phyloP scores from a whole-genome alignment of 2,888 invertebrate species.

The Dicyrtomina minuta region DNA sequence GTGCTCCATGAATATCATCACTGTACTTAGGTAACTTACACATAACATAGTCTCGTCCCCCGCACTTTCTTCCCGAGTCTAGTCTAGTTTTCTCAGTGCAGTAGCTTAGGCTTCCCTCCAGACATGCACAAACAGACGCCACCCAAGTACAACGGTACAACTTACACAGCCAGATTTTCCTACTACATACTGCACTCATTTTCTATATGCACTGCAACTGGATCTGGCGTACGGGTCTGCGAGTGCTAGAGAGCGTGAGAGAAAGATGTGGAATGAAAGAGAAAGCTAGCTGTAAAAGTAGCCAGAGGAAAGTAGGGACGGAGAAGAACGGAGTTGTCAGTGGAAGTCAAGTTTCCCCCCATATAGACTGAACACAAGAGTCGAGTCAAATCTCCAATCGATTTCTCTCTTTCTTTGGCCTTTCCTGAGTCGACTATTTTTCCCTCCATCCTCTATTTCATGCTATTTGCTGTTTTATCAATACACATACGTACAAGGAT shows the following conservation, averaged over 20 bases:
- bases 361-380: not conserved
- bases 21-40: too few species aligned
- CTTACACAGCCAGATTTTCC: not conserved
- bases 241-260: not conserved
- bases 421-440: conserved; percentile 11
- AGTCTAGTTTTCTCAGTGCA: not conserved
- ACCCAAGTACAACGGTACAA: not conserved
- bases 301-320: not conserved
- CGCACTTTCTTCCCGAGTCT: too few species aligned
- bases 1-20: too few species aligned
- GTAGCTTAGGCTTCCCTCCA: not conserved
- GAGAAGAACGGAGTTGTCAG: not conserved
- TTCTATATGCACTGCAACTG: not conserved
- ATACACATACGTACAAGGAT: too few species aligned
- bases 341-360: not conserved
- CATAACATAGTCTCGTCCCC: too few species aligned
- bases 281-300: not conserved
- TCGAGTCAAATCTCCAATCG: conserved; percentile 31
- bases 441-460: conserved; percentile 1
- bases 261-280: not conserved
- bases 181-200: not conserved
- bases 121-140: not conserved
- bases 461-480: too few species aligned
- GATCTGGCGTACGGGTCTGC: not conserved
- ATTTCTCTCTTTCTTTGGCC: conserved; percentile 26